Conservation (phyloP, 2,888 invertebrate species). For the Homarus gammarus region DNA sequence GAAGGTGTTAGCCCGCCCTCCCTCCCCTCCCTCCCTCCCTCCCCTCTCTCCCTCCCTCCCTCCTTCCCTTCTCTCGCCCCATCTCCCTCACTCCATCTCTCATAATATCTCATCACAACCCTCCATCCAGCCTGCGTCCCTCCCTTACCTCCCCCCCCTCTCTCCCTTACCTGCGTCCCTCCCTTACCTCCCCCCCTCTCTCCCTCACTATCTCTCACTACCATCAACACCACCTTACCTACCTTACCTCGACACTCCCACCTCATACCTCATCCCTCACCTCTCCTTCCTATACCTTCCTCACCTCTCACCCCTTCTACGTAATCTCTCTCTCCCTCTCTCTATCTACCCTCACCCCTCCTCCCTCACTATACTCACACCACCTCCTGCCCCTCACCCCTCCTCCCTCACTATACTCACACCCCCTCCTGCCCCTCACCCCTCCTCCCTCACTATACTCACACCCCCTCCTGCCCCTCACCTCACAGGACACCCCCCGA, state of each 20-base stretch:
- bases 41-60: background rate
- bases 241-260: background rate
- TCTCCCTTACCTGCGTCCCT: background rate
- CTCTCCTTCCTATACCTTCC: no score
- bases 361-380: background rate
- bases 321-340: background rate
- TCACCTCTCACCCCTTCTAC: background rate
- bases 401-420: no score
- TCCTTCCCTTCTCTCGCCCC: background rate
- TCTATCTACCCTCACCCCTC: background rate
- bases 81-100: background rate
- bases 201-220: background rate
- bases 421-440: background rate
- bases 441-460: no score
- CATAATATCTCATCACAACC: background rate
- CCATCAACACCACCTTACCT: no score
- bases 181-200: background rate
- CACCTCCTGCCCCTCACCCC: background rate
- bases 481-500: constrained; percentile 2
- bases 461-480: background rate
- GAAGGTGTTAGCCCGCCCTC: background rate
- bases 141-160: background rate
- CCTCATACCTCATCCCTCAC: background rate
- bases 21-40: background rate
- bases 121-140: no score